These are phyloP conservation scores for Notolabrus celidotus DNA, from an alignment of 2,797 vertebrate species.

Conservation along the genomic window DNA sequence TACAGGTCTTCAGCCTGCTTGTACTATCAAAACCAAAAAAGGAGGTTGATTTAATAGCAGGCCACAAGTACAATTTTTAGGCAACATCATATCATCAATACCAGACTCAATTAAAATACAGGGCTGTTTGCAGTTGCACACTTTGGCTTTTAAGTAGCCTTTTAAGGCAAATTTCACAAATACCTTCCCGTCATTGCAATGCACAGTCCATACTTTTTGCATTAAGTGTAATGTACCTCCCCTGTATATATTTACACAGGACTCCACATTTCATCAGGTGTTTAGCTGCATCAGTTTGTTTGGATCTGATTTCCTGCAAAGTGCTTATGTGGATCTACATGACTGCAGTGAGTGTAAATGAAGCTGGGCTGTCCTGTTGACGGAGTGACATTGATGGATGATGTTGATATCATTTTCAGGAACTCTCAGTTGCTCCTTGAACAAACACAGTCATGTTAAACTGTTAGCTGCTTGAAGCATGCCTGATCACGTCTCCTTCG, in stretches of 20 bases:
- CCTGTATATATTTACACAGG: slow-evolving; percentile 40
- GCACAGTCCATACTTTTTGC: slow-evolving; percentile 21
- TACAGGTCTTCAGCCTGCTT: neutral
- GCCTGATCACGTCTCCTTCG: slow-evolving; percentile 12
- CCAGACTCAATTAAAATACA: slow-evolving; percentile 38
- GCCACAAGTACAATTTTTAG: slow-evolving; percentile 17
- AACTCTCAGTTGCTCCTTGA: slow-evolving; percentile 55
- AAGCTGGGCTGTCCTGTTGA: slow-evolving; percentile 46
- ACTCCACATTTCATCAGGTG: slow-evolving; percentile 56
- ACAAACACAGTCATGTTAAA: slow-evolving; percentile 59
- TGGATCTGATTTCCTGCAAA: slow-evolving; percentile 65
- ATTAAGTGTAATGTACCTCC: slow-evolving; percentile 26
- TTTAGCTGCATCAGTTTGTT: slow-evolving; percentile 60
- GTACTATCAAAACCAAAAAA: slow-evolving; percentile 20
- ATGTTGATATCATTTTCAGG: slow-evolving; percentile 66
- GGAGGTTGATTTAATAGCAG: slow-evolving; percentile 30
- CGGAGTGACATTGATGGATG: slow-evolving; percentile 68
- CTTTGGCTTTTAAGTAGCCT: slow-evolving; percentile 41
- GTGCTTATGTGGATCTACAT: slow-evolving; percentile 22
- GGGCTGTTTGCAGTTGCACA: slow-evolving; percentile 45
- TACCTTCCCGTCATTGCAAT: slow-evolving; percentile 9
- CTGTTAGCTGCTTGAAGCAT: slow-evolving; percentile 29
- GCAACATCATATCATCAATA: slow-evolving; percentile 38
- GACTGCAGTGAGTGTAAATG: slow-evolving; percentile 57
- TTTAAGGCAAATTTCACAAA: slow-evolving; percentile 34